Evolutionary conservation across 2,888 invertebrate genomes (phyloP).

Genomic region (Dasypogon diadema): DNA sequence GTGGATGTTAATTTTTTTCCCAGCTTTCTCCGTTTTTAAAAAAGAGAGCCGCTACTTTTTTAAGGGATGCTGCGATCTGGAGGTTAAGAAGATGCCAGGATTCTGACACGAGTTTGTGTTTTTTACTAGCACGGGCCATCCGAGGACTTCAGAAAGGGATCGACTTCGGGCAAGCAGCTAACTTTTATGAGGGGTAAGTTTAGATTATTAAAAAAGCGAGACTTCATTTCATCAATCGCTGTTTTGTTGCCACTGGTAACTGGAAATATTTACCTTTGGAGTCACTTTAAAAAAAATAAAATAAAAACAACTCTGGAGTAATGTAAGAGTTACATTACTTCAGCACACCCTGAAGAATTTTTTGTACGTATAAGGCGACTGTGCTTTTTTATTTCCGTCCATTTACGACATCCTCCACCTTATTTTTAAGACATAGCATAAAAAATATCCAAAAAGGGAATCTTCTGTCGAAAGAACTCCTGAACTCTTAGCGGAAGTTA

Average conservation of each 20-base stretch:
- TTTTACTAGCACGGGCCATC: background rate
- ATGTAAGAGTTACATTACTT: no score
- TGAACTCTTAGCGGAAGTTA: slow-evolving; percentile 29
- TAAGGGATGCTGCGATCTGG: background rate
- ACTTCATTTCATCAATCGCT: no score
- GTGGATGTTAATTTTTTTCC: background rate
- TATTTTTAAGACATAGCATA: slow-evolving; percentile 25
- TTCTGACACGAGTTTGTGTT: background rate
- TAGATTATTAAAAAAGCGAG: no score
- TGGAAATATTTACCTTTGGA: no score
- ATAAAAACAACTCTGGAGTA: no score
- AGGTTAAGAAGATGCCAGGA: background rate
- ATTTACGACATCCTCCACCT: slow-evolving; percentile 34
- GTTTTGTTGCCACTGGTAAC: no score
- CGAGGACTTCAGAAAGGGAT: no score
- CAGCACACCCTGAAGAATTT: no score
- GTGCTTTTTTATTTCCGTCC: background rate
- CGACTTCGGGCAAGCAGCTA: no score
- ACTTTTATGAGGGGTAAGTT: no score
- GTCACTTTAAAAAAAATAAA: no score
- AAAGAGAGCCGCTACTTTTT: background rate
- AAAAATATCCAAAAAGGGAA: slow-evolving; percentile 15
- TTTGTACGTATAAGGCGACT: background rate
- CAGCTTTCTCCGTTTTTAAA: background rate
- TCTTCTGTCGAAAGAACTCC: slow-evolving; percentile 1